Conservation (phyloP, 1,140 invertebrate genomes). For the Meteorus sp. region DNA sequence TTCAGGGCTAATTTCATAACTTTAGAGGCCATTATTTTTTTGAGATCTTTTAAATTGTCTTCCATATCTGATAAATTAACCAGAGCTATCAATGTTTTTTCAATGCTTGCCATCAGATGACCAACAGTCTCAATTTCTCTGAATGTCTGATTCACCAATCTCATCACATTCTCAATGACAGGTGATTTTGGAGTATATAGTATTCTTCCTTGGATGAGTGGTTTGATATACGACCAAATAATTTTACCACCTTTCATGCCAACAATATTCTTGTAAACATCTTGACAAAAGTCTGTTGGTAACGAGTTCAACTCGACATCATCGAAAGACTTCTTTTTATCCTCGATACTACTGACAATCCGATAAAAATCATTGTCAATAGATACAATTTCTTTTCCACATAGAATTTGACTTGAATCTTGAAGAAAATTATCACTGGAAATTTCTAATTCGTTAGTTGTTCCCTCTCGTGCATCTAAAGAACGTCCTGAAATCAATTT, state of each 20-base stretch:
- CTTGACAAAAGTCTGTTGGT: conserved; percentile 66
- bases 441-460: conserved; percentile 10
- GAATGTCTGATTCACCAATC: conserved; percentile 64
- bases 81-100: conserved; percentile 54
- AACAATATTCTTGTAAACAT: conserved; percentile 63
- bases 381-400: conserved; percentile 61
- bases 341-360: conserved; percentile 59
- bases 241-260: conserved; percentile 66
- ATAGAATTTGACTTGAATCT: conserved; percentile 63
- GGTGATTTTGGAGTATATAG: conserved; percentile 63
- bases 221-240: conserved; percentile 69
- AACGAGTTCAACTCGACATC: conserved; percentile 58
- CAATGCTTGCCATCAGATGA: conserved; percentile 55
- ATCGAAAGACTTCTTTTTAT: conserved; percentile 59
- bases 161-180: conserved; percentile 58
- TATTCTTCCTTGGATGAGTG: conserved; percentile 66
- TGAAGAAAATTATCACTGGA: conserved; percentile 53
- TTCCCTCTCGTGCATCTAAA: conserved; percentile 1
- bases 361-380: conserved; percentile 57
- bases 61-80: conserved; percentile 55
- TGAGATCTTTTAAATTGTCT: conserved; percentile 54
- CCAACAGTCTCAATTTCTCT: conserved; percentile 60
- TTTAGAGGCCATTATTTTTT: conserved; percentile 52
- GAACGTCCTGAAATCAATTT: conserved; percentile 38
- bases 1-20: conserved; percentile 51